phyloP scores from a whole-genome alignment of 2,113 vertebrate species.

The Paedocypris sp. region DNA sequence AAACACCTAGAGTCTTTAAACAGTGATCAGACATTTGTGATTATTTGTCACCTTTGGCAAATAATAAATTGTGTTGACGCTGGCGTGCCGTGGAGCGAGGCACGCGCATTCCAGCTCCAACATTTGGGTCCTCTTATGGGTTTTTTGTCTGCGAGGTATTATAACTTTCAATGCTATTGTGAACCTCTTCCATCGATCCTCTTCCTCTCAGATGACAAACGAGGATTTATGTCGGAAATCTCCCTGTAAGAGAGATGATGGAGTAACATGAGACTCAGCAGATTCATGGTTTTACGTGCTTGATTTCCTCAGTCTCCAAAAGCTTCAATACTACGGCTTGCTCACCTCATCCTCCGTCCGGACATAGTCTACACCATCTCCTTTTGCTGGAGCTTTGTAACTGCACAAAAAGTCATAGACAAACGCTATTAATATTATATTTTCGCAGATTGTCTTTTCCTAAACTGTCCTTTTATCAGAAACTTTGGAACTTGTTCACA shows the following conservation, averaged over 20 bases:
- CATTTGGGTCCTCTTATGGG: conserved; percentile 25
- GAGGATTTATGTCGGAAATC: conserved; percentile 98
- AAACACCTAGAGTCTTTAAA: conserved; percentile 12
- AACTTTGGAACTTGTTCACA: too few species aligned
- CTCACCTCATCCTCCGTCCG: conserved; percentile 89
- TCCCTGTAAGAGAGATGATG: conserved; percentile 61
- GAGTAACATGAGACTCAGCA: not conserved
- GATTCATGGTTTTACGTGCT: not conserved
- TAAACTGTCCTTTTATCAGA: too few species aligned
- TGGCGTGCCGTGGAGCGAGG: conserved; percentile 34
- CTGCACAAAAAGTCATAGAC: conserved; percentile 50
- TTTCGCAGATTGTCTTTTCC: too few species aligned
- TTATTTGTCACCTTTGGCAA: conserved; percentile 59
- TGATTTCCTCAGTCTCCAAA: not conserved
- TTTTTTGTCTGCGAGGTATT: conserved; percentile 56
- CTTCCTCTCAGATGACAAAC: conserved; percentile 78
- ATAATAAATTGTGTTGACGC: conserved; percentile 41
- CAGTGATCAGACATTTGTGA: conserved; percentile 5
- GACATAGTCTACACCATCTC: conserved; percentile 87
- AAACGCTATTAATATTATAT: too few species aligned
- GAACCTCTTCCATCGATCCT: conserved; percentile 33
- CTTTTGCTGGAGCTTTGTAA: conserved; percentile 81
- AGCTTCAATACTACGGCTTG: not conserved
- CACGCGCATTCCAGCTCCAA: conserved; percentile 37
- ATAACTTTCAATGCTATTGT: conserved; percentile 31